Base-by-base conservation (phyloP, 2,888 invertebrate species). In the Eilema caniola region DNA sequence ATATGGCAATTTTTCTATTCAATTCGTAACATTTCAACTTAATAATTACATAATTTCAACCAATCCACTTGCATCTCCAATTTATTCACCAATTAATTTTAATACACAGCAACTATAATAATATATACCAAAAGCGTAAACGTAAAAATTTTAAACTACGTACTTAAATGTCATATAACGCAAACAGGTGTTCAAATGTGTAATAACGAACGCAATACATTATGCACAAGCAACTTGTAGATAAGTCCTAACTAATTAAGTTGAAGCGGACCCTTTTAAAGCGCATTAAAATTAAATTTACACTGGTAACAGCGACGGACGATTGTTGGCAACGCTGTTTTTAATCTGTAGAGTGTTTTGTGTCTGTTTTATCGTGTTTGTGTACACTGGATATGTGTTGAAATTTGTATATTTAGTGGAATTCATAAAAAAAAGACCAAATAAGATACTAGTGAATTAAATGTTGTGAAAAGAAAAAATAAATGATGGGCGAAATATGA, bases 221-320 rank as follows among this genome's bases (percentile, higher is more conserved):
- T n/a, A 85, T 85, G 79, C 82, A 76, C 67, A 64, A 53, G 20
- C 59, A 76, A 81, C 78, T 84, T 84, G 77, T 64, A 87, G 89
- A 90, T 89, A 88, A 88, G 85, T 82, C 80, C 68, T 83, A 81
- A 85, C 88, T 89, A 89, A 90, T 89, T 90, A 89, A 88, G 87
- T 88, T 83, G 84, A 87, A 87, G 80, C 72, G 61, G 81, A 84
- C 85, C 89, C 89, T 86, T 88, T 89, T 86, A 87, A 88, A 81
- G 85, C 84, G 88, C 87, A 86, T 89, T 89, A 89, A 88, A 89
- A 88, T 89, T 86, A 86, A 86, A 89, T 84, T 86, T 80, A 72
- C 71, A 78, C 68, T 79, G 79, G 76, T 80, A 85, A 80, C 82
- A 82, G 79, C 71, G 77, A 67, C 70, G 66, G 74, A 73, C 67